Percentiles rank a stretch among this genome's conserved stretches.
These are phyloP conservation scores for Prunella strophiata DNA, from an alignment of 2,797 vertebrate genomes.

Conservation along the genomic window DNA sequence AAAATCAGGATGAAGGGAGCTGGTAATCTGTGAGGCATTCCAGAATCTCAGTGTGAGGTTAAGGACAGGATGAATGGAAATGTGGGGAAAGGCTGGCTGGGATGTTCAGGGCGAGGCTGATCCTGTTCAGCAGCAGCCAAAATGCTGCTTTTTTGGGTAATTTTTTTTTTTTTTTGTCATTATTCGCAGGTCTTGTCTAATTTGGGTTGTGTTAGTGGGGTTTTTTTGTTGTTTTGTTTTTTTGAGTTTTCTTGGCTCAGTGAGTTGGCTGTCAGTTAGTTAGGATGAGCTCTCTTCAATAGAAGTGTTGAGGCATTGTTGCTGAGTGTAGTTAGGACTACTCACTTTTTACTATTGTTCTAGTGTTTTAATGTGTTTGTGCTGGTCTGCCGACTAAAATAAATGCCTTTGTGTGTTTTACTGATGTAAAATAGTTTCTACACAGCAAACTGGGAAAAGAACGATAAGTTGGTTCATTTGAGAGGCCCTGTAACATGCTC, in stretches of 20 bases:
- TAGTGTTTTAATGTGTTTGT: neutral
- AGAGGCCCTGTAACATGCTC: neutral
- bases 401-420: neutral
- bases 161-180: neutral
- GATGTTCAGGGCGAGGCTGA: neutral
- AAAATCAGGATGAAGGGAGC: neutral
- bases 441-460: neutral
- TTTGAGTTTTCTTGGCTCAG: neutral
- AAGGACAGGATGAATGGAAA: neutral
- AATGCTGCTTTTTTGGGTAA: neutral
- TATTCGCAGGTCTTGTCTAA: neutral
- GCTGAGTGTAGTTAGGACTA: neutral
- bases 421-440: neutral
- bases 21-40: neutral
- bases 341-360: neutral
- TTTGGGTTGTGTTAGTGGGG: rapidly evolving
- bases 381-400: neutral
- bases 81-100: neutral
- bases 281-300: neutral
- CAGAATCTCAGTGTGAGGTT: neutral
- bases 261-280: neutral
- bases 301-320: neutral
- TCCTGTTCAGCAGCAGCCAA: neutral
- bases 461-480: rapidly evolving
- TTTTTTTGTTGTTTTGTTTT: neutral